A percentile compares a stretch with the other conserved stretches of the same genome.
These are phyloP conservation scores for Ctenoplectra terminalis DNA, from an alignment of 1,140 invertebrate genomes.

Conservation along the genomic window DNA sequence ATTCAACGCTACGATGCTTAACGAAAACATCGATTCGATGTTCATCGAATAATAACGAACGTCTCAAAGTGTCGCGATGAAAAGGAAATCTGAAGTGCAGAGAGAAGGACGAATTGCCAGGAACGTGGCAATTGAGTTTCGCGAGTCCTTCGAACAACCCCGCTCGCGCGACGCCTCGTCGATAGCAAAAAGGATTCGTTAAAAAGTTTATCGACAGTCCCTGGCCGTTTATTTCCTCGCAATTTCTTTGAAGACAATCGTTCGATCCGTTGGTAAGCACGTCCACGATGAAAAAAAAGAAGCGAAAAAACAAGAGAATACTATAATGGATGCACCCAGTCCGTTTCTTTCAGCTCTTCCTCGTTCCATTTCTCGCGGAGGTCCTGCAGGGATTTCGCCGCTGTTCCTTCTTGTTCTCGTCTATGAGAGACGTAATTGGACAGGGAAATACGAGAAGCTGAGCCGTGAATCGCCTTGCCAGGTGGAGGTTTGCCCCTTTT, in stretches of 20 bases:
- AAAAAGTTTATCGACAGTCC: slow-evolving; percentile 66
- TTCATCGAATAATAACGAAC: neutral
- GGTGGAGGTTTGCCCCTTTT: slow-evolving; percentile 26
- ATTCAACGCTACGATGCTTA: neutral
- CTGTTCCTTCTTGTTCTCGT: slow-evolving; percentile 29
- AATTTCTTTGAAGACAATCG: slow-evolving; percentile 60
- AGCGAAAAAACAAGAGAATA: neutral
- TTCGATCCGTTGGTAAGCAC: slow-evolving; percentile 51
- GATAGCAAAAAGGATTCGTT: slow-evolving; percentile 60
- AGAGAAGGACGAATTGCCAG: neutral
- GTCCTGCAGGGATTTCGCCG: slow-evolving; percentile 58
- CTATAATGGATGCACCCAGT: slow-evolving; percentile 54
- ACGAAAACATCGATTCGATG: neutral
- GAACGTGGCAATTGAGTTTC: slow-evolving; percentile 47
- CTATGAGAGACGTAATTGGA: slow-evolving; percentile 63
- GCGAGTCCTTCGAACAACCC: slow-evolving; percentile 28
- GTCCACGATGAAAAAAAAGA: neutral
- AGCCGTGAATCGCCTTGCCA: slow-evolving; percentile 43
- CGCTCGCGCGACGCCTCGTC: slow-evolving; percentile 39
- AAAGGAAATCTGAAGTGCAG: neutral
- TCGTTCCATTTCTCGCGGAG: slow-evolving; percentile 32
- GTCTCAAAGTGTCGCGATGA: neutral
- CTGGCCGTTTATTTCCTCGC: slow-evolving; percentile 62
- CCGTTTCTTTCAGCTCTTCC: slow-evolving; percentile 46
- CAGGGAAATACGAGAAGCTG: slow-evolving; percentile 69